A percentile compares a stretch with the other conserved stretches of the same genome.
These are phyloP conservation scores for Augochlora pura DNA, from an alignment of 1,140 invertebrate genomes.

Conservation along the genomic window DNA sequence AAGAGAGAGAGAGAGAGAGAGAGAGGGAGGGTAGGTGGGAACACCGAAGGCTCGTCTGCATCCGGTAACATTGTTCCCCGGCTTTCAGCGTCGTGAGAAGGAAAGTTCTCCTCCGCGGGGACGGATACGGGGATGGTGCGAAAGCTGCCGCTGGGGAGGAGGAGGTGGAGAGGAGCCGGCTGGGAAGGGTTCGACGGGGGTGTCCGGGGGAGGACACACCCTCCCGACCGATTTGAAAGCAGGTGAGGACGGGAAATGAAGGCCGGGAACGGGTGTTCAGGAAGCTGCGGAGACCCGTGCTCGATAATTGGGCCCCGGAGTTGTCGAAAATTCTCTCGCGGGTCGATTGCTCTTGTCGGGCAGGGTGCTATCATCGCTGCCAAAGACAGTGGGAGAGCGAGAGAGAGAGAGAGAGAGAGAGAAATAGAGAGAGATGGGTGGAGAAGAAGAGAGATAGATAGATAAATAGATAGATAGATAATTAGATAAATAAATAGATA, in stretches of 20 bases:
- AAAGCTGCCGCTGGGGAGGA: no score
- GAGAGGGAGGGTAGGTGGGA: slow-evolving; percentile 37
- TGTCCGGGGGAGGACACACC: no score
- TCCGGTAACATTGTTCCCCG: slow-evolving; percentile 64
- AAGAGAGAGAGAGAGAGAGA: no score
- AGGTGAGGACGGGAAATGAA: slow-evolving; percentile 60
- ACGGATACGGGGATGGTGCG: slow-evolving; percentile 23
- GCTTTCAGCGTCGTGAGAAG: slow-evolving; percentile 35
- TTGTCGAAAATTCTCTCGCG: slow-evolving; percentile 50
- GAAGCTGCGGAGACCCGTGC: slow-evolving; percentile 46
- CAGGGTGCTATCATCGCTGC: background rate
- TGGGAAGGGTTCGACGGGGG: no score
- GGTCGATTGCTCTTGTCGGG: slow-evolving; percentile 8
- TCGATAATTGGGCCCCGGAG: slow-evolving; percentile 50
- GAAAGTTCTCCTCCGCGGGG: slow-evolving; percentile 46
- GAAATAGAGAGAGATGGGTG: no score
- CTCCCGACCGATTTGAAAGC: slow-evolving; percentile 34
- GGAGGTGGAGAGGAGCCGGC: no score
- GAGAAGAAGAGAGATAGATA: no score
- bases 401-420: no score
- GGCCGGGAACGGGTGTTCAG: slow-evolving; percentile 44
- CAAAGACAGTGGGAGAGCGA: no score
- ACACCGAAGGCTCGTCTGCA: slow-evolving; percentile 64
- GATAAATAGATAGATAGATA: no score
- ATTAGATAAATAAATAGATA: no score